A percentile compares a stretch with the other conserved stretches of the same genome.
phyloP scores from a whole-genome alignment of 2,888 invertebrate genomes.

The Phyto melanocephala region DNA sequence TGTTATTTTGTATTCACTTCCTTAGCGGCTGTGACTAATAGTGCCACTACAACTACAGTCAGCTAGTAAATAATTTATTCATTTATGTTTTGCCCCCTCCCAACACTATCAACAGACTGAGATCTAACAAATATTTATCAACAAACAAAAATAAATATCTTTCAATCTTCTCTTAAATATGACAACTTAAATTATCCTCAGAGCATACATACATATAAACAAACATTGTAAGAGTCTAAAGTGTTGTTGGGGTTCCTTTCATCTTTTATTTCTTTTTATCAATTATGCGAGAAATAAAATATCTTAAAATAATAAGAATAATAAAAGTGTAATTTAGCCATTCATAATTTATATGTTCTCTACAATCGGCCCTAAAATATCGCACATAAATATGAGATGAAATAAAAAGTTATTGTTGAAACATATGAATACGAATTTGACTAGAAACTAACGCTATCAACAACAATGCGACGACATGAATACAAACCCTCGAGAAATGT shows the following conservation, averaged over 20 bases:
- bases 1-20: conserved; percentile 40
- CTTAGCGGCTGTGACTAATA: conserved; percentile 46
- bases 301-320: background rate
- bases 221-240: conserved; percentile 22
- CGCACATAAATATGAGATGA: too few species aligned
- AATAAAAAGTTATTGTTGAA: too few species aligned
- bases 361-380: background rate
- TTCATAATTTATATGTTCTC: background rate
- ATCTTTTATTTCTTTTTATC: conserved; percentile 26
- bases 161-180: conserved; percentile 41
- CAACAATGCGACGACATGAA: too few species aligned
- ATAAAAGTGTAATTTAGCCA: background rate
- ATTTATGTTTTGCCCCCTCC: conserved; percentile 35
- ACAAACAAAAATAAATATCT: conserved; percentile 32
- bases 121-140: conserved; percentile 53
- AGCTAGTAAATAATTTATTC: conserved; percentile 59
- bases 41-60: conserved; percentile 18
- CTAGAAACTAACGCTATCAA: too few species aligned
- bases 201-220: conserved; percentile 6
- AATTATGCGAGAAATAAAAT: conserved; percentile 41
- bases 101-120: conserved; percentile 38
- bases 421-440: too few species aligned
- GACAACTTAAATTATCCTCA: conserved; percentile 51
- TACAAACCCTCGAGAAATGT: too few species aligned
- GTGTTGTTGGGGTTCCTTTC: conserved; percentile 8